Conservation (phyloP, 2,113 vertebrate species). For the Xiphias gladius region DNA sequence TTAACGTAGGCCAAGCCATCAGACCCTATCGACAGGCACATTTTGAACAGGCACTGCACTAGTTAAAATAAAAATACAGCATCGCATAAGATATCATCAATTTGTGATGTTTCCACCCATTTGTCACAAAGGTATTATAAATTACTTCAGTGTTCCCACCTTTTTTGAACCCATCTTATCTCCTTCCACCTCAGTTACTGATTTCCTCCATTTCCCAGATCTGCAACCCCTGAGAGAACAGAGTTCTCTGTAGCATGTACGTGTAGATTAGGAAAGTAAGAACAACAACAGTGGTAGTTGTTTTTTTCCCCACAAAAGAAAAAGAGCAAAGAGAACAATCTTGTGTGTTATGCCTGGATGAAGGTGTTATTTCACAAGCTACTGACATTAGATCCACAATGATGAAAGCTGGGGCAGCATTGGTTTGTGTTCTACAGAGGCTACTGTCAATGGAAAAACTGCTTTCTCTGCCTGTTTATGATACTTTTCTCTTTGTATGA, state of each 20-base stretch:
- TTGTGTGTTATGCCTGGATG: conserved; percentile 22
- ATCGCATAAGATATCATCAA: conserved; percentile 7
- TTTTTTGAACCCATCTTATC: conserved; percentile 34
- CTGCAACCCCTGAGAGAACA: conserved; percentile 22
- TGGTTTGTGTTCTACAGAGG: conserved; percentile 15
- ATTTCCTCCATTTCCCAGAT: conserved; percentile 46
- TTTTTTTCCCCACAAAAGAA: background rate
- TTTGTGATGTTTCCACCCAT: conserved; percentile 14
- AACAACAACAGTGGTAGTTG: background rate
- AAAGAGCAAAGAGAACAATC: conserved; percentile 6
- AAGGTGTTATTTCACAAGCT: conserved; percentile 35
- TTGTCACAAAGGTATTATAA: conserved; percentile 20
- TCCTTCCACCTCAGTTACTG: conserved; percentile 21
- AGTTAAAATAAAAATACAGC: conserved; percentile 13
- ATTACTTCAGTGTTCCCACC: conserved; percentile 10
- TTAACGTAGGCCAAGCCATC: no score
- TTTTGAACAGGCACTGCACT: no score
- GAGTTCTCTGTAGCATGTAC: conserved; percentile 13
- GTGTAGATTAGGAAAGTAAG: conserved; percentile 16
- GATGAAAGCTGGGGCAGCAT: conserved; percentile 15
- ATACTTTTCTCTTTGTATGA: conserved; percentile 24
- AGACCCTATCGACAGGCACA: no score
- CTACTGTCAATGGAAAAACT: background rate
- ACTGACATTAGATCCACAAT: conserved; percentile 6
- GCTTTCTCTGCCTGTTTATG: background rate